Conservation (phyloP, 2,797 vertebrate species). For the Bucorvus abyssinicus region DNA sequence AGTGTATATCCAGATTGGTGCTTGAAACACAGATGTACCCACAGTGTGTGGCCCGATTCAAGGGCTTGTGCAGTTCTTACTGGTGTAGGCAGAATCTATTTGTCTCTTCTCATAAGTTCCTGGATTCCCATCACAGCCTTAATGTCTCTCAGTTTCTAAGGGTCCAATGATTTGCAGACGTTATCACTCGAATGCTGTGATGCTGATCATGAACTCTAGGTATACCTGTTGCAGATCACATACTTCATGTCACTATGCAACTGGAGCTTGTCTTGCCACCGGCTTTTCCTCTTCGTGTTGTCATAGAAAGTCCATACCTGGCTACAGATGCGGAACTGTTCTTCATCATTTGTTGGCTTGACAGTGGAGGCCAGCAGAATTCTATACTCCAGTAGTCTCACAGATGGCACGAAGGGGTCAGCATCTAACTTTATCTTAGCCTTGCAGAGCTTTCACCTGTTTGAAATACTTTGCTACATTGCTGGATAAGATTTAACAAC, state of each 20-base stretch:
- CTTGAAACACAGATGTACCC: not conserved
- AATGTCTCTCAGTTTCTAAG: not conserved
- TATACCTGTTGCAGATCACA: not conserved
- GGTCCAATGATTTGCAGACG: not conserved
- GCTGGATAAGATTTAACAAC: not conserved
- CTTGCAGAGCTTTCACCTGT: not conserved
- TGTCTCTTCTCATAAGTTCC: not conserved
- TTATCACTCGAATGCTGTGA: not conserved
- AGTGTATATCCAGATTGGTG: not conserved
- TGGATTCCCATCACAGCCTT: not conserved
- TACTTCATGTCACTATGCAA: not conserved
- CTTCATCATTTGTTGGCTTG: not conserved
- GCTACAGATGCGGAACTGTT: not conserved
- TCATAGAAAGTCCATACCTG: not conserved
- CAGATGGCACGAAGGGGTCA: not conserved
- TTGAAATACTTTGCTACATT: not conserved
- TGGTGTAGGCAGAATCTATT: not conserved
- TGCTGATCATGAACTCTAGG: not conserved
- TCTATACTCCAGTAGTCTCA: not conserved
- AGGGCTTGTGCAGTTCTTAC: not conserved
- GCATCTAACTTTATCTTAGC: not conserved
- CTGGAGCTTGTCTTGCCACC: not conserved
- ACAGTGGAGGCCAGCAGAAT: not conserved
- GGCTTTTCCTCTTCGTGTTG: not conserved
- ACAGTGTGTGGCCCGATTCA: accelerated